A percentile compares a stretch with the other conserved stretches of the same genome.
These are phyloP conservation scores for Pipistrellus kuhlii DNA, from an alignment of 2,797 vertebrate genomes.

Conservation along the genomic window DNA sequence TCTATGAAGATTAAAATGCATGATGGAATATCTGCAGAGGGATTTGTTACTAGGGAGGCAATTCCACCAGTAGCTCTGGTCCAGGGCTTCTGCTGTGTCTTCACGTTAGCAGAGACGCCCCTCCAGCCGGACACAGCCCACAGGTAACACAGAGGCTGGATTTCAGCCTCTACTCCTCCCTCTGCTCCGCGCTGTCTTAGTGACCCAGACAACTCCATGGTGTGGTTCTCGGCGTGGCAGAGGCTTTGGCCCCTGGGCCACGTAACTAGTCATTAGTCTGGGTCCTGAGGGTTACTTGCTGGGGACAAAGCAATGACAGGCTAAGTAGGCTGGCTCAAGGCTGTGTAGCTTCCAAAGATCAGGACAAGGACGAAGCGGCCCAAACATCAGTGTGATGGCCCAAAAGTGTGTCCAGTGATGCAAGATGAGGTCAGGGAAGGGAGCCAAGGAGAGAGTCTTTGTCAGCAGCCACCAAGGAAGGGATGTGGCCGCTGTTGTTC, in stretches of 20 bases:
- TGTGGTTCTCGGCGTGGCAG: not conserved
- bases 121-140: not conserved
- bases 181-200: not conserved
- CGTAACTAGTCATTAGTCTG: not conserved
- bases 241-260: not conserved
- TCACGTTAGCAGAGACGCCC: not conserved
- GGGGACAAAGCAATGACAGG: not conserved
- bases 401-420: not conserved
- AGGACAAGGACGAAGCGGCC: not conserved
- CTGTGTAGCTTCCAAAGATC: not conserved
- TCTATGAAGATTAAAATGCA: not conserved
- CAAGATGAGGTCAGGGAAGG: not conserved
- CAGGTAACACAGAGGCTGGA: not conserved
- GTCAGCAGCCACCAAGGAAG: not conserved
- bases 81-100: not conserved
- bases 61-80: not conserved
- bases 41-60: not conserved
- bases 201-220: not conserved
- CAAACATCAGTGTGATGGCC: not conserved
- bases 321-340: not conserved
- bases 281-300: not conserved
- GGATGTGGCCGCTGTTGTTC: not conserved
- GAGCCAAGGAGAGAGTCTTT: not conserved
- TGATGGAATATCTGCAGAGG: not conserved
- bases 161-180: not conserved